phyloP scores from a whole-genome alignment of 1,140 invertebrate species.

The Coelopa frigida region DNA sequence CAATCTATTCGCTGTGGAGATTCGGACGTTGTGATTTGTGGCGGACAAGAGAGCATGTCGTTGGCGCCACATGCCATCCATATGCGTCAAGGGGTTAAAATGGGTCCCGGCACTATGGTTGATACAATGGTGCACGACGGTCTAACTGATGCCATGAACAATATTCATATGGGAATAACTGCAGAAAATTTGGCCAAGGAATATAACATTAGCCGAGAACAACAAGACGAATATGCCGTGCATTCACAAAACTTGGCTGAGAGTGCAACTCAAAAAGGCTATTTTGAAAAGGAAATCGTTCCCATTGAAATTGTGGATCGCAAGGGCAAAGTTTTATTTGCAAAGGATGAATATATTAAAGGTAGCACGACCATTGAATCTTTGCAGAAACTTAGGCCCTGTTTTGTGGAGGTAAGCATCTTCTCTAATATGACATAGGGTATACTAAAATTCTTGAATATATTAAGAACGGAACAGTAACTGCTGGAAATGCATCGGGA shows the following conservation, averaged over 20 bases:
- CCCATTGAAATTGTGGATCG: constrained; percentile 51
- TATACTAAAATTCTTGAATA: constrained; percentile 15
- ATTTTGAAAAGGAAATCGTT: constrained; percentile 68
- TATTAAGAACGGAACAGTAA: constrained; percentile 67
- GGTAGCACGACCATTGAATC: constrained; percentile 52
- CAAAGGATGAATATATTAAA: constrained; percentile 64
- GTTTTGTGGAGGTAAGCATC: constrained; percentile 53
- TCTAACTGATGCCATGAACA: constrained; percentile 70
- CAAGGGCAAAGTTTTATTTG: constrained; percentile 49
- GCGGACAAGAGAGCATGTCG: constrained; percentile 84
- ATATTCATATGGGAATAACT: constrained; percentile 80
- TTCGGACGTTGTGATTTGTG: constrained; percentile 64
- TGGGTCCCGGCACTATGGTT: constrained; percentile 58
- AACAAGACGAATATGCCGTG: constrained; percentile 69
- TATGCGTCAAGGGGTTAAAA: constrained; percentile 60
- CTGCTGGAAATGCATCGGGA: constrained; percentile 72
- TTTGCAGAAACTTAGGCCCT: constrained; percentile 56
- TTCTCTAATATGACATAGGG: neutral
- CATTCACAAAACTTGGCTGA: constrained; percentile 66
- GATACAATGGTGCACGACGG: constrained; percentile 74
- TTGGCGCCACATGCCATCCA: constrained; percentile 64
- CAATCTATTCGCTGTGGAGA: constrained; percentile 66
- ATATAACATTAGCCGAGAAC: constrained; percentile 60
- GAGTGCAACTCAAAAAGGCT: constrained; percentile 54
- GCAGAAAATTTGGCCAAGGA: constrained; percentile 74